Evolutionary conservation across 2,888 invertebrate genomes (phyloP), one percentile per base, ranked within the genome.

Genomic region (Alloplasta piceator): DNA sequence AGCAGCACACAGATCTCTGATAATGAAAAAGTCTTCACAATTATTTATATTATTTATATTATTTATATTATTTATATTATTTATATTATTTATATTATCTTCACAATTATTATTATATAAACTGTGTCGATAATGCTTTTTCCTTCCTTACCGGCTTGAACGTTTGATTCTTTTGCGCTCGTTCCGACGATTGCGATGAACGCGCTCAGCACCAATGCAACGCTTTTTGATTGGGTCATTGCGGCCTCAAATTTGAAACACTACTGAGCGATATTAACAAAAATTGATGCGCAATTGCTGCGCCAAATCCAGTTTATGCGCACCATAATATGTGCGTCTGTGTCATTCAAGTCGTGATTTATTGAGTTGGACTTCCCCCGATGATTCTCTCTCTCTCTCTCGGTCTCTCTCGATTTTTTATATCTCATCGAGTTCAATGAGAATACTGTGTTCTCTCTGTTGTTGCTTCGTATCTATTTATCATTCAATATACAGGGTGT

Each of bases 301-400:
- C 6, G 16, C 16, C 41, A 41, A 64, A 48, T n/a, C 48, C 5
- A 48, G 12, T 48, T 48, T n/a, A 48, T 48, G 0, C 48, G 26
- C 26, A 26, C 26, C 3, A 26, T 26, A 26, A n/a, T n/a, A n/a
- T n/a, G n/a, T n/a, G n/a, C n/a, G n/a, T 26, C 1, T 26, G 26
- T 26, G 26, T 26, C 26, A 26, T 26, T 26, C 26, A 26, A 26
- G 10, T 48, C 48, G 6, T 48, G 12, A 12, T 48, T n/a, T 48
- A n/a, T 12, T 5, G n/a, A 48, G n/a, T 14, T 41, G 67, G 67
- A 52, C 5, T 73, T 78, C 60, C 73, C 26, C 73, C 48, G 55
- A 56, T 5, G 38, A 55, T 38, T 26, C 10, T 41, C 52, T 48
- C 14, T 46, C 38, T 43, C 10, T 16, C 12, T 70, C 58, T 70